These are phyloP conservation scores for Drosophila leonis DNA, from an alignment of 2,888 invertebrate species.

Conservation along the genomic window DNA sequence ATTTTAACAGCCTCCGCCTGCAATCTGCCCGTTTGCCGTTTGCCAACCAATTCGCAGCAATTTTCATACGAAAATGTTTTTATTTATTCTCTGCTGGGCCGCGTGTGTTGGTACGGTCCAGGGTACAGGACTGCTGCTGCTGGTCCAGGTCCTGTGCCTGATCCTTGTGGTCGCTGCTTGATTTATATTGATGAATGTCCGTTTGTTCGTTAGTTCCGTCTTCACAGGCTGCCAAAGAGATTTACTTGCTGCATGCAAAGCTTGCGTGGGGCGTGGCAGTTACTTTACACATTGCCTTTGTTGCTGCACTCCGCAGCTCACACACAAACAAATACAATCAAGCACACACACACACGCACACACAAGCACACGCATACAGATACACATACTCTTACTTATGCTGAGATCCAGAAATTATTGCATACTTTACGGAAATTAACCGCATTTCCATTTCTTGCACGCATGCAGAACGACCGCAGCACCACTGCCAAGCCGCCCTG, in stretches of 20 bases:
- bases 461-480: constrained; percentile 69
- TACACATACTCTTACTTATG: constrained; percentile 62
- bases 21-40: constrained; percentile 34
- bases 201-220: constrained; percentile 80
- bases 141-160: constrained; percentile 49
- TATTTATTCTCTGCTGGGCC: constrained; percentile 64
- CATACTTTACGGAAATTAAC: constrained; percentile 84
- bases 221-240: constrained; percentile 78
- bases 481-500: constrained; percentile 35
- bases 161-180: constrained; percentile 81
- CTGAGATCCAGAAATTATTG: constrained; percentile 81
- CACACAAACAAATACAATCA: constrained; percentile 15
- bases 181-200: constrained; percentile 84
- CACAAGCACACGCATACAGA: constrained; percentile 36
- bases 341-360: constrained; percentile 5
- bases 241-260: constrained; percentile 64
- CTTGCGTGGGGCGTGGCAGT: constrained; percentile 43
- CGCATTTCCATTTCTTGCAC: constrained; percentile 83
- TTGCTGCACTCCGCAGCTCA: constrained; percentile 43
- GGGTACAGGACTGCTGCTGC: constrained; percentile 8
- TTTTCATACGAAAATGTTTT: constrained; percentile 74
- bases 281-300: constrained; percentile 67
- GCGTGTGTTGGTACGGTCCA: constrained; percentile 8
- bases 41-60: constrained; percentile 63
- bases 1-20: constrained; percentile 63